Evolutionary conservation across 2,797 vertebrate genomes (phyloP), one percentile per base, ranked within the genome.

Genomic region (Myiotriccus ornatus): DNA sequence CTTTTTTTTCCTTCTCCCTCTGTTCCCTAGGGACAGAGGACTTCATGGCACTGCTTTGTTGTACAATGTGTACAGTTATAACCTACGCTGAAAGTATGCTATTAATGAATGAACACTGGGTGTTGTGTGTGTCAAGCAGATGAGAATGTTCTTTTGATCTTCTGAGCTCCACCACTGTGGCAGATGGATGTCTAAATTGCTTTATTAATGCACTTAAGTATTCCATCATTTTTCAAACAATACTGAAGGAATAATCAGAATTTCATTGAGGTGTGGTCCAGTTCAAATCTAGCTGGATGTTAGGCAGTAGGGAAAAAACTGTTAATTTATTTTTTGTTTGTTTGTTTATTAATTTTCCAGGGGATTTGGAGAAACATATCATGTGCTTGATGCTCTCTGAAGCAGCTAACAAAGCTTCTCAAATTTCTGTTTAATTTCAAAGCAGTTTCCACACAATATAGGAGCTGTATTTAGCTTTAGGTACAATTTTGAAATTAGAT

Each of bases 91-190:
- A 53, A 91, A 93, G 56, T 34, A 87, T 63, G 68, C 34, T 49
- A 83, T 80, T 84, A 93, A 67, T 74, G 84, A 95, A 87, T 0
- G 2, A 93, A 87, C 43, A 73, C 39, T 79, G 77, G 3, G 81
- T 2, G 63, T 6, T 2, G 71, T 21, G 52, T 64, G 46, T 92
- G 70, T 91, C 14, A 87, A 80, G 60, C 89, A 92, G 71, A 93
- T 83, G 89, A 89, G 47, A 92, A 87, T 20, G 59, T 84, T 79
- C 87, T 91, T 96, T 87, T 94, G 78, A 94, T 92, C 84, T 90
- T 65, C 70, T 63, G 41, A 5, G 2, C 92, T 84, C 28, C 56
- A 89, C 32, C 39, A 60, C 68, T 39, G 25, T 28, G 60, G 75
- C 81, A 92, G 92, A 89, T 0, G 1, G 68, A 30, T 27, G 74